phyloP scores from a whole-genome alignment of 2,797 vertebrate genomes.

The Leptoclinus maculatus region DNA sequence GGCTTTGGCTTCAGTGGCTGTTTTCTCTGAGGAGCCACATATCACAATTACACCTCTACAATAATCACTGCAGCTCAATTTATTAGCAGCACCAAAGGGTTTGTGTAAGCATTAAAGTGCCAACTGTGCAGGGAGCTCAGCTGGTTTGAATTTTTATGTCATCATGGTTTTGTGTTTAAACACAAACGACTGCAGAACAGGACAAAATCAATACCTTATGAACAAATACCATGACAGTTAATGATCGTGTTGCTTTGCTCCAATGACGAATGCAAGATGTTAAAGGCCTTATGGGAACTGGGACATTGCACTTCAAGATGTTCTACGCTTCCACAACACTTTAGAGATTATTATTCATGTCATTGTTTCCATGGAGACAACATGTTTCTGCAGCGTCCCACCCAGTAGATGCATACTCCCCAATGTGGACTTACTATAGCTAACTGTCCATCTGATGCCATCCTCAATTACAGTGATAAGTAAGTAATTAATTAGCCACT shows the following conservation, averaged over 20 bases:
- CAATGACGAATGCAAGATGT: slow-evolving; percentile 36
- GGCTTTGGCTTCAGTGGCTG: slow-evolving; percentile 5
- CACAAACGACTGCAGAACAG: slow-evolving; percentile 40
- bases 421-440: slow-evolving; percentile 4
- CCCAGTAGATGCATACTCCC: background rate
- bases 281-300: slow-evolving; percentile 28
- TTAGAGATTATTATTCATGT: slow-evolving; percentile 26
- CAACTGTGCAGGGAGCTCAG: slow-evolving; percentile 62
- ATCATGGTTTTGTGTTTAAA: slow-evolving; percentile 58
- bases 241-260: slow-evolving; percentile 31
- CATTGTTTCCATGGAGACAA: slow-evolving; percentile 34
- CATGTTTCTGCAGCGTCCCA: slow-evolving; percentile 7
- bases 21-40: slow-evolving; percentile 36
- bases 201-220: slow-evolving; percentile 67
- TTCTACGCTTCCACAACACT: slow-evolving; percentile 3
- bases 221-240: slow-evolving; percentile 58
- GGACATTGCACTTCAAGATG: slow-evolving; percentile 37
- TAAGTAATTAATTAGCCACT: slow-evolving; percentile 55
- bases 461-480: slow-evolving; percentile 43
- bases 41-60: slow-evolving; percentile 32
- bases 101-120: slow-evolving; percentile 61
- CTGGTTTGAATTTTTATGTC: slow-evolving; percentile 80
- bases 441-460: slow-evolving; percentile 34
- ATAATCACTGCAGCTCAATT: slow-evolving; percentile 36
- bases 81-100: slow-evolving; percentile 47